phyloP scores from a whole-genome alignment of 2,797 vertebrate genomes.

The Alauda arvensis region DNA sequence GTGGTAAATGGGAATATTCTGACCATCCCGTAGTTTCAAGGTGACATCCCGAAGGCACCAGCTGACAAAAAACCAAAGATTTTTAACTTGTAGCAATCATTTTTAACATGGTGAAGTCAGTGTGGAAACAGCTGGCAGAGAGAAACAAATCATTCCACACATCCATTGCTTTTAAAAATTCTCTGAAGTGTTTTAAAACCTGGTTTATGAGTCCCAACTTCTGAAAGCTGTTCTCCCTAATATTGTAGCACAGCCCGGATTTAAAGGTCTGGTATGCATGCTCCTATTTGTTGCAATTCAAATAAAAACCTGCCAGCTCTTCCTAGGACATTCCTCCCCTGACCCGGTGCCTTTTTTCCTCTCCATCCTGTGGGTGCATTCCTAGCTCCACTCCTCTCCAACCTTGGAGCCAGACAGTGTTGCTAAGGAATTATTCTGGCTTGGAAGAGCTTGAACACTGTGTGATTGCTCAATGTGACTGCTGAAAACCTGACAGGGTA shows the following conservation, averaged over 20 bases:
- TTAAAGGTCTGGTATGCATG: neutral
- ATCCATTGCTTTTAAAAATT: neutral
- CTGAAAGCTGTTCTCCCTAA: neutral
- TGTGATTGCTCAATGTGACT: neutral
- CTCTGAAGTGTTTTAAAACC: neutral
- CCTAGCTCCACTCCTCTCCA: neutral
- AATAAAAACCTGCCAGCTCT: neutral
- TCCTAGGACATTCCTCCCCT: neutral
- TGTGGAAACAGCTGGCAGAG: neutral
- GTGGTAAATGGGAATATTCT: conserved; percentile 53
- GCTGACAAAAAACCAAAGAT: conserved; percentile 44
- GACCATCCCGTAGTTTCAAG: conserved; percentile 66
- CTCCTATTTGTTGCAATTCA: neutral
- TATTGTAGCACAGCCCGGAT: rapidly evolving
- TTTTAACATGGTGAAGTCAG: neutral
- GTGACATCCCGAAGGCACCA: conserved; percentile 72
- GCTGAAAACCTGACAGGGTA: neutral
- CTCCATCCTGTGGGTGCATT: neutral
- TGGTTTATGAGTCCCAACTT: neutral
- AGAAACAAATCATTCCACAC: neutral
- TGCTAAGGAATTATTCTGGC: conserved; percentile 49
- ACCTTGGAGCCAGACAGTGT: conserved; percentile 10
- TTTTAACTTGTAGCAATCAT: neutral
- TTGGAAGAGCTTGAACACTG: conserved; percentile 7
- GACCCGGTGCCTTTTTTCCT: neutral